Evolutionary conservation across 2,113 vertebrate genomes (phyloP).

Genomic region (Vulpes lagopus): DNA sequence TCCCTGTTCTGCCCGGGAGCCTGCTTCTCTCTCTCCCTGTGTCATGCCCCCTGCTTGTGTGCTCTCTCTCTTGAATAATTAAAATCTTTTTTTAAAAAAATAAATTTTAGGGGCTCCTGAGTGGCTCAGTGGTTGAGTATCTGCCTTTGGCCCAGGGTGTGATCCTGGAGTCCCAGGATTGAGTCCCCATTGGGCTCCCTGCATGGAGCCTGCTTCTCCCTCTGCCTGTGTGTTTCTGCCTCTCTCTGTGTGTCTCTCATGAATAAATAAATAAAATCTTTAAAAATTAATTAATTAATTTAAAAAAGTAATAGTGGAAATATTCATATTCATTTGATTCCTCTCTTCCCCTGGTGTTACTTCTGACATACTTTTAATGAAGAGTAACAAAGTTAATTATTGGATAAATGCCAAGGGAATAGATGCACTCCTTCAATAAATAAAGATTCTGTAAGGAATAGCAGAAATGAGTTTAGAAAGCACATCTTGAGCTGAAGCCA

Average conservation of each 20-base stretch:
- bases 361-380: neutral
- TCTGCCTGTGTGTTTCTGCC: too few species aligned
- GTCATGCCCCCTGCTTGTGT: too few species aligned
- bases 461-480: neutral
- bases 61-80: too few species aligned
- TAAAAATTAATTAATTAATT: neutral
- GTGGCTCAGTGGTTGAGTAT: too few species aligned
- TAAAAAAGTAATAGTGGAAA: neutral
- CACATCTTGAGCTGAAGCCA: neutral
- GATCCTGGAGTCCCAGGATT: too few species aligned
- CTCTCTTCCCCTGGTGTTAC: neutral
- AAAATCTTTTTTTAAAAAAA: too few species aligned
- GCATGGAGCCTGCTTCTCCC: too few species aligned
- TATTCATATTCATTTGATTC: neutral
- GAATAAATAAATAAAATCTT: neutral
- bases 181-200: too few species aligned
- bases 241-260: neutral
- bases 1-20: too few species aligned
- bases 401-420: conserved; percentile 7
- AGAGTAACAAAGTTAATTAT: neutral
- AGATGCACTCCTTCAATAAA: neutral
- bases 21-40: neutral
- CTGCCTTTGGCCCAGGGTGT: too few species aligned
- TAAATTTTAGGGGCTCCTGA: too few species aligned
- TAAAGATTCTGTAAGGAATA: neutral